phyloP scores from a whole-genome alignment of 37 sponge, comb jelly and placozoan species.

The Theonella swinhoei region DNA sequence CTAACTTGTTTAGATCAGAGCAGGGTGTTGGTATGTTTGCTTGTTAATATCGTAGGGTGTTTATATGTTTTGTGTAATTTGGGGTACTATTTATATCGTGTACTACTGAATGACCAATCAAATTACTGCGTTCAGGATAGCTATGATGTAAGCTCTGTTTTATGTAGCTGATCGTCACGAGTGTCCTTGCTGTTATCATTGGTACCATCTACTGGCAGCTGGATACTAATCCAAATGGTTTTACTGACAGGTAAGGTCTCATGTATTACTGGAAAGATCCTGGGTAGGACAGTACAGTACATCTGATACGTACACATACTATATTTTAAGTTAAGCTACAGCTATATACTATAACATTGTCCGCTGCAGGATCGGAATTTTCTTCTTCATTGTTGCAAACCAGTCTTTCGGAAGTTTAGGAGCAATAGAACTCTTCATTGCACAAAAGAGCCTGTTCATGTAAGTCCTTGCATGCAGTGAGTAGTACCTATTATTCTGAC shows the following conservation, averaged over 20 bases:
- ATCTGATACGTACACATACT: no score
- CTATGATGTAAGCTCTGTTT: no score
- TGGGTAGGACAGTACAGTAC: no score
- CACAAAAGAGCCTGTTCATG: slow-evolving; percentile 57
- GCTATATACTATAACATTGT: not conserved
- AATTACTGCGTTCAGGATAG: no score
- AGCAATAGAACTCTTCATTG: slow-evolving; percentile 61
- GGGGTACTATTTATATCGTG: no score
- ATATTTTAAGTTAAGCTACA: not conserved
- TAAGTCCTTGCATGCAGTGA: no score
- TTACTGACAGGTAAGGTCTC: slow-evolving; percentile 31
- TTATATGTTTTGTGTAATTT: no score
- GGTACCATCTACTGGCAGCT: slow-evolving; percentile 46
- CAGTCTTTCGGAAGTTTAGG: slow-evolving; percentile 58
- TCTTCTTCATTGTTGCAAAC: slow-evolving; percentile 76
- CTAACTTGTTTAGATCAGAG: no score
- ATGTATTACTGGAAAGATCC: not conserved
- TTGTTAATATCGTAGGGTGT: no score
- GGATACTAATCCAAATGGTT: not conserved
- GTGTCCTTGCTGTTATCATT: slow-evolving; percentile 20
- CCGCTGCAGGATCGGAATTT: slow-evolving; percentile 47
- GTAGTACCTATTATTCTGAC: no score
- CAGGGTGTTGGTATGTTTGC: no score
- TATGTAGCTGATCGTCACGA: not conserved
- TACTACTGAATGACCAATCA: no score